phyloP scores from a whole-genome alignment of 2,113 vertebrate species.

The Callithrix jacchus region DNA sequence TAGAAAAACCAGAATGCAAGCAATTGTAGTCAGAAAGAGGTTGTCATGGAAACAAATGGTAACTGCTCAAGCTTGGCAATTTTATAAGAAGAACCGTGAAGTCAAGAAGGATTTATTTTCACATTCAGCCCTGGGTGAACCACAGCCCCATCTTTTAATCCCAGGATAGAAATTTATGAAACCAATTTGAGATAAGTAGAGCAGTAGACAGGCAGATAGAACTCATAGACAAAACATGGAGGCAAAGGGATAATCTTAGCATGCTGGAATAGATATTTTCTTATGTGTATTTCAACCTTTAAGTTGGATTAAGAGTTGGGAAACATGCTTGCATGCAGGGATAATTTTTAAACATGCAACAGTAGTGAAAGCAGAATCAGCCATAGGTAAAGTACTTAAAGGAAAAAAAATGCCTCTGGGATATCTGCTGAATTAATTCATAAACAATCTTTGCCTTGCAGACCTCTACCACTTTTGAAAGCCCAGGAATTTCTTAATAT shows the following conservation, averaged over 20 bases:
- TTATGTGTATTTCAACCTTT: neutral
- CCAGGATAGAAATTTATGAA: slow-evolving; percentile 69
- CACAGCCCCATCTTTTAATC: slow-evolving; percentile 68
- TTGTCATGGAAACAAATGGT: slow-evolving; percentile 80
- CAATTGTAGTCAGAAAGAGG: slow-evolving; percentile 84
- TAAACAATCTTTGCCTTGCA: slow-evolving; percentile 53
- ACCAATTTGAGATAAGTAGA: slow-evolving; percentile 62
- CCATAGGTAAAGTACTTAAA: slow-evolving; percentile 35
- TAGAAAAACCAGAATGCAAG: slow-evolving; percentile 81
- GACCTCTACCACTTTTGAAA: slow-evolving; percentile 51
- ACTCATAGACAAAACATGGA: slow-evolving; percentile 63
- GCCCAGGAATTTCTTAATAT: slow-evolving; percentile 25
- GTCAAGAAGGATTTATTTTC: slow-evolving; percentile 68
- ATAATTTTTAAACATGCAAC: slow-evolving; percentile 18
- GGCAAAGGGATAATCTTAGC: slow-evolving; percentile 28
- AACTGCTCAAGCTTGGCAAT: slow-evolving; percentile 78
- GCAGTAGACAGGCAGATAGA: slow-evolving; percentile 72
- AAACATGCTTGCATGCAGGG: slow-evolving; percentile 55
- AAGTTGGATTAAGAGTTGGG: slow-evolving; percentile 32
- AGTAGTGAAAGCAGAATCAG: slow-evolving; percentile 41
- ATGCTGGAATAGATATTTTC: neutral
- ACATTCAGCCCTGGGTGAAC: slow-evolving; percentile 68
- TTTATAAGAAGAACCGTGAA: slow-evolving; percentile 73
- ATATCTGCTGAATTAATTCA: slow-evolving; percentile 40
- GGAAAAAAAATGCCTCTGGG: slow-evolving; percentile 15